These are phyloP conservation scores for Gymnocheta viridis DNA, from an alignment of 2,888 invertebrate species.

Conservation along the genomic window DNA sequence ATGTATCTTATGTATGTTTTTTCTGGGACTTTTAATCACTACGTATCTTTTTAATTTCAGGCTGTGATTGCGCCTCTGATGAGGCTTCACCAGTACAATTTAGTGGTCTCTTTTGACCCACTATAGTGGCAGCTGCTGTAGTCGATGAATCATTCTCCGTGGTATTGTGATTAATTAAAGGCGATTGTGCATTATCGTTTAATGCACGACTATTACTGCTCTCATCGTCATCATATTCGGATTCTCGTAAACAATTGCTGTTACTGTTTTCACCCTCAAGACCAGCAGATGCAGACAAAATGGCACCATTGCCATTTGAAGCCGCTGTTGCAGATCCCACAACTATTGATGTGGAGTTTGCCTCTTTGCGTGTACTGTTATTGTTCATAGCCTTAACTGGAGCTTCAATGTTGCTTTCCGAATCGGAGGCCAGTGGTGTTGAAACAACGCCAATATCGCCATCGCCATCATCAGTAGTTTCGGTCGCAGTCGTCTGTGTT, in stretches of 20 bases:
- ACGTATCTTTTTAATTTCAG: slow-evolving; percentile 81
- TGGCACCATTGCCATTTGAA: slow-evolving; percentile 76
- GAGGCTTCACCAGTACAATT: slow-evolving; percentile 72
- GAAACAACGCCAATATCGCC: slow-evolving; percentile 63
- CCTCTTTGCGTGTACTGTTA: slow-evolving; percentile 58
- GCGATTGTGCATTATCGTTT: slow-evolving; percentile 67
- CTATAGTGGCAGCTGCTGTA: slow-evolving; percentile 69
- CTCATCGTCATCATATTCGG: slow-evolving; percentile 76
- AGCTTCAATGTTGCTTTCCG: slow-evolving; percentile 90
- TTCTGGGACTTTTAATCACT: slow-evolving; percentile 76
- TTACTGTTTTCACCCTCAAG: slow-evolving; percentile 71
- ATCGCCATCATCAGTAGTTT: slow-evolving; percentile 79
- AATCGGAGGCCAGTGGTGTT: slow-evolving; percentile 83
- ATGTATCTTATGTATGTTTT: slow-evolving; percentile 13
- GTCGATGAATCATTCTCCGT: slow-evolving; percentile 70
- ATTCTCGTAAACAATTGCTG: slow-evolving; percentile 73
- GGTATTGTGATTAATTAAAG: slow-evolving; percentile 66
- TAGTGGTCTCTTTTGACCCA: slow-evolving; percentile 76
- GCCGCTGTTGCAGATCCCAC: slow-evolving; percentile 42
- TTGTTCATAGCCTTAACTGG: slow-evolving; percentile 77
- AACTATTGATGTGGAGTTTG: slow-evolving; percentile 41
- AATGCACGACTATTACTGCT: slow-evolving; percentile 71
- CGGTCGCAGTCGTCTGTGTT: slow-evolving; percentile 84
- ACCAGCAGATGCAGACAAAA: slow-evolving; percentile 62
- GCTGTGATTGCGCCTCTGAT: slow-evolving; percentile 74